A percentile compares a stretch with the other conserved stretches of the same genome.
Conservation (phyloP, 2,113 vertebrate genomes). For the Tringa solitaria region DNA sequence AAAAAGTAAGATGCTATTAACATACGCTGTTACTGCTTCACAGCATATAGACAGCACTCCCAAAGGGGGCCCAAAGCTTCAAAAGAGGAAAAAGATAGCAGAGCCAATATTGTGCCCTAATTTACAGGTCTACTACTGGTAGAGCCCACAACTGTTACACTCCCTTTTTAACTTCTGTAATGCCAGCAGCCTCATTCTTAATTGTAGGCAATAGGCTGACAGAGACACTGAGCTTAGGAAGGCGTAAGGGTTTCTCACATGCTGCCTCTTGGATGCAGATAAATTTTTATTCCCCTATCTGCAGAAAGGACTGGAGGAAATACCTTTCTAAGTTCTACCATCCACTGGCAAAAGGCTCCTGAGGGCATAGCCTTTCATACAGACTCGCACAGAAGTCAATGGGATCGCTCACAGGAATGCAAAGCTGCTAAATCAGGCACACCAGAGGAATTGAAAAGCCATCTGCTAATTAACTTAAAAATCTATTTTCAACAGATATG, state of each 20-base stretch:
- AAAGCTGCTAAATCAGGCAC: constrained; percentile 20
- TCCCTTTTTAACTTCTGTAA: constrained; percentile 1
- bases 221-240: not conserved
- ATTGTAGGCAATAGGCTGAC: not conserved
- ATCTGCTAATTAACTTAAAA: constrained; percentile 49
- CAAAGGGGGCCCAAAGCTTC: not conserved
- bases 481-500: constrained; percentile 10
- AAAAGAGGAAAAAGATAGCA: not conserved
- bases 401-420: not conserved
- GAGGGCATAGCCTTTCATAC: not conserved
- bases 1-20: constrained; percentile 7
- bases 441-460: constrained; percentile 18
- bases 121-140: not conserved
- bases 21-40: constrained; percentile 1
- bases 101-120: constrained; percentile 26
- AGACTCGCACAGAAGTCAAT: constrained; percentile 11
- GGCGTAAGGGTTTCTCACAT: not conserved
- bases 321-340: constrained; percentile 32
- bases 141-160: not conserved
- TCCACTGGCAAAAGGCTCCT: not conserved
- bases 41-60: not conserved
- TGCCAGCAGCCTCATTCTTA: constrained; percentile 23
- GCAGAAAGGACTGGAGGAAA: not conserved
- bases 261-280: not conserved
- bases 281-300: not conserved